Conservation (phyloP, 2,113 vertebrate genomes). For the Mohoua ochrocephala region DNA sequence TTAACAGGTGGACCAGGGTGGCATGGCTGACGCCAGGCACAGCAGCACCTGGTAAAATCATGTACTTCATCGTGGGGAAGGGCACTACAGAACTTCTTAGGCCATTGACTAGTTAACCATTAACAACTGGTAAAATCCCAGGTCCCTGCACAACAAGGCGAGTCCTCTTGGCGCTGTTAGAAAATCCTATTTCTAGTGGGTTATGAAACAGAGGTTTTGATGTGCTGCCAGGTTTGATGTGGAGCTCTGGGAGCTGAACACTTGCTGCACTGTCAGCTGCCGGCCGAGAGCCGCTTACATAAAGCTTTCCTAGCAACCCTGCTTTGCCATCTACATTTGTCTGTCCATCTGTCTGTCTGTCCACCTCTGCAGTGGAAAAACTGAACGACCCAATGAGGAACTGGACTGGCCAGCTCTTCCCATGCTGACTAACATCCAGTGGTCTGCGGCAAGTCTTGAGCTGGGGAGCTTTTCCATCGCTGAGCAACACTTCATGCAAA, state of each 20-base stretch:
- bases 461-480: background rate
- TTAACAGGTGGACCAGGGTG: background rate
- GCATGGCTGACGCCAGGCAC: background rate
- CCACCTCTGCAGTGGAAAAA: constrained; percentile 5
- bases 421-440: background rate
- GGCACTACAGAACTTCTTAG: background rate
- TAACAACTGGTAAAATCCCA: constrained; percentile 64
- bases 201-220: constrained; percentile 81
- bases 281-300: constrained; percentile 61
- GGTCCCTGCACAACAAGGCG: constrained; percentile 2
- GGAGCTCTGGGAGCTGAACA: constrained; percentile 67
- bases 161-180: constrained; percentile 58
- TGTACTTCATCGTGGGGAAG: background rate
- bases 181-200: constrained; percentile 75
- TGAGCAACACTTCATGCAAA: background rate
- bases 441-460: background rate
- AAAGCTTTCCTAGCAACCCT: constrained; percentile 68
- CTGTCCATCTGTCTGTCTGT: background rate
- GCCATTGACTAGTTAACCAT: constrained; percentile 55
- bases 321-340: background rate
- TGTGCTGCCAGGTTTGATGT: constrained; percentile 74
- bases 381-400: background rate
- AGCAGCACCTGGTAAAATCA: background rate
- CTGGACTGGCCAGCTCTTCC: background rate
- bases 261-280: constrained; percentile 59